Evolutionary conservation across 2,888 invertebrate species (phyloP).

Genomic region (Trilocha varians): DNA sequence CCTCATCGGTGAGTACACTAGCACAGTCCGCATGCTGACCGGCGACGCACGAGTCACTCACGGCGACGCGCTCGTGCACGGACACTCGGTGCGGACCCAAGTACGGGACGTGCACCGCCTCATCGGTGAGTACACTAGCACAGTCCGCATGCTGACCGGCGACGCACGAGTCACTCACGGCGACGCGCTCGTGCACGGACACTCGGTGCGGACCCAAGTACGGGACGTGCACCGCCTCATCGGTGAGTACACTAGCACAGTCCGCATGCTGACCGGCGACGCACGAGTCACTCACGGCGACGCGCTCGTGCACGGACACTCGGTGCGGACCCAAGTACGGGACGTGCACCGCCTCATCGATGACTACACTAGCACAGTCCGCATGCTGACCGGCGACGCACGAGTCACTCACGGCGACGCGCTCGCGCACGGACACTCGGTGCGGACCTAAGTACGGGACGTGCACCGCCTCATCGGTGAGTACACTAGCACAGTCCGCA

Average conservation of each 20-base stretch:
- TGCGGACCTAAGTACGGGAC: no score
- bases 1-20: conserved; percentile 65
- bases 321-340: conserved; percentile 69
- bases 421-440: no score
- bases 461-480: not conserved
- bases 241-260: conserved; percentile 76
- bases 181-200: conserved; percentile 78
- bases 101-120: conserved; percentile 37
- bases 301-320: conserved; percentile 77
- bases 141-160: conserved; percentile 92
- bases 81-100: conserved; percentile 62
- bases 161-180: conserved; percentile 80
- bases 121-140: conserved; percentile 70
- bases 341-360: conserved; percentile 35
- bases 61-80: conserved; percentile 81
- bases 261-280: conserved; percentile 91
- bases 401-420: no score
- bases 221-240: conserved; percentile 33
- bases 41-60: conserved; percentile 81
- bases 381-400: no score
- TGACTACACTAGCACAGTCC: conserved; percentile 28
- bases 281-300: conserved; percentile 78
- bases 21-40: conserved; percentile 91
- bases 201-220: conserved; percentile 64
- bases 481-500: no score